phyloP scores from a whole-genome alignment of 2,888 invertebrate genomes.

The Himalopsyche japonica region DNA sequence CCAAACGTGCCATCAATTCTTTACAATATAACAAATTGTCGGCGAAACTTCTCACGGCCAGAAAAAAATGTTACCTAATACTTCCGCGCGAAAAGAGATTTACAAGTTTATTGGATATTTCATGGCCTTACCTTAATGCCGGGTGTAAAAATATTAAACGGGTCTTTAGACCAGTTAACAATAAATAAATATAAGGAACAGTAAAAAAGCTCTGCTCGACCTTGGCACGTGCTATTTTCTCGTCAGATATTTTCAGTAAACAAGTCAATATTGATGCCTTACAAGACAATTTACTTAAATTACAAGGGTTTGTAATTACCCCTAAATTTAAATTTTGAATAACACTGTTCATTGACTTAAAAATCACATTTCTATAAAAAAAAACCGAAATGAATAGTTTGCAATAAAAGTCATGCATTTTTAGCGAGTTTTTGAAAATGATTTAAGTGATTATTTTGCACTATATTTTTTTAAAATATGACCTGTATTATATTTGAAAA shows the following conservation, averaged over 20 bases:
- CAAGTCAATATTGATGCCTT: neutral
- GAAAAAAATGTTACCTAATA: neutral
- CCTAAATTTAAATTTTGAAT: no score
- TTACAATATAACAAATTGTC: neutral
- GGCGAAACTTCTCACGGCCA: neutral
- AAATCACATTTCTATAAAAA: no score
- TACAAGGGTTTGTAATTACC: no score
- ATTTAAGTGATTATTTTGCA: no score
- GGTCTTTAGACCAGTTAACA: neutral
- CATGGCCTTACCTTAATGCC: neutral
- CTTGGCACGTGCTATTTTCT: neutral
- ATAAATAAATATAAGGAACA: neutral
- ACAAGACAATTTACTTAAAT: no score
- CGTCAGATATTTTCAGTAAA: neutral
- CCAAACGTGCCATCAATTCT: neutral
- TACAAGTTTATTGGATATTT: neutral
- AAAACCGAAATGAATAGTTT: no score
- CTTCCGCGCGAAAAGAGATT: neutral
- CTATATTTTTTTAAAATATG: no score
- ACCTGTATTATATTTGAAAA: no score
- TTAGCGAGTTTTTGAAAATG: no score
- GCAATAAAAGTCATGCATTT: no score
- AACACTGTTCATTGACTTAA: no score
- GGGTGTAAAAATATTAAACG: neutral
- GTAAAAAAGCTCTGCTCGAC: neutral